Conservation (phyloP, 2,888 invertebrate genomes). For the Drosophila lutescens region DNA sequence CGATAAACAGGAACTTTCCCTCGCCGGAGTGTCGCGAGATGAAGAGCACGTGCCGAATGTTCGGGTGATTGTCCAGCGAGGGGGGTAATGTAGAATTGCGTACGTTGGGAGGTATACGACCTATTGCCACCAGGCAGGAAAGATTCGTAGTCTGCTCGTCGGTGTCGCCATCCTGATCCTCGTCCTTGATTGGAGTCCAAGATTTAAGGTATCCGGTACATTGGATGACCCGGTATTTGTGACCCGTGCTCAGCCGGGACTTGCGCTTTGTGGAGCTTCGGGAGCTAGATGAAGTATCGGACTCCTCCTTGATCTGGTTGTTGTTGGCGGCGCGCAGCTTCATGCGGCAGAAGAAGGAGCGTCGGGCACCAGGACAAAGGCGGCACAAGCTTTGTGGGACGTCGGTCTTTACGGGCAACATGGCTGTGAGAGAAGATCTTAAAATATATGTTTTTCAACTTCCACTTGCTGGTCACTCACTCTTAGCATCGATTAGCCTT, state of each 20-base stretch:
- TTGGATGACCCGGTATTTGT: constrained; percentile 94
- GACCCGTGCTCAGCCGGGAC: constrained; percentile 87
- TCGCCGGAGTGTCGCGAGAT: constrained; percentile 94
- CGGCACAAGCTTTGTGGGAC: constrained; percentile 90
- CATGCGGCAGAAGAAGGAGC: constrained; percentile 97
- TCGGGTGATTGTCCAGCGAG: constrained; percentile 84
- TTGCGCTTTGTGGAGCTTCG: constrained; percentile 88
- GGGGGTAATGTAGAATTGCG: constrained; percentile 85
- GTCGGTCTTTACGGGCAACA: constrained; percentile 95
- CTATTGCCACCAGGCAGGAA: constrained; percentile 95
- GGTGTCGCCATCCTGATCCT: constrained; percentile 88
- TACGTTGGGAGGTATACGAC: constrained; percentile 88
- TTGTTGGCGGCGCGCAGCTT: constrained; percentile 88
- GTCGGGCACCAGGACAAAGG: constrained; percentile 93
- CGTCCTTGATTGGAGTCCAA: constrained; percentile 93
- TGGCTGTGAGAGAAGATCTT: constrained; percentile 86
- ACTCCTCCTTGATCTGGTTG: constrained; percentile 90
- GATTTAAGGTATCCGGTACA: constrained; percentile 97
- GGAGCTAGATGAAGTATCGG: constrained; percentile 83
- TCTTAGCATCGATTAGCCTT: constrained; percentile 95
- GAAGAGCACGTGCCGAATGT: constrained; percentile 89
- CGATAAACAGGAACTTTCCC: constrained; percentile 96
- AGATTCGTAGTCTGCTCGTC: constrained; percentile 87
- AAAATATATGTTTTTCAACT: too few species aligned
- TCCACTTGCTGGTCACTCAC: constrained; percentile 84